These are phyloP conservation scores for Cotesia vestalis DNA, from an alignment of 1,140 invertebrate species.

Conservation along the genomic window DNA sequence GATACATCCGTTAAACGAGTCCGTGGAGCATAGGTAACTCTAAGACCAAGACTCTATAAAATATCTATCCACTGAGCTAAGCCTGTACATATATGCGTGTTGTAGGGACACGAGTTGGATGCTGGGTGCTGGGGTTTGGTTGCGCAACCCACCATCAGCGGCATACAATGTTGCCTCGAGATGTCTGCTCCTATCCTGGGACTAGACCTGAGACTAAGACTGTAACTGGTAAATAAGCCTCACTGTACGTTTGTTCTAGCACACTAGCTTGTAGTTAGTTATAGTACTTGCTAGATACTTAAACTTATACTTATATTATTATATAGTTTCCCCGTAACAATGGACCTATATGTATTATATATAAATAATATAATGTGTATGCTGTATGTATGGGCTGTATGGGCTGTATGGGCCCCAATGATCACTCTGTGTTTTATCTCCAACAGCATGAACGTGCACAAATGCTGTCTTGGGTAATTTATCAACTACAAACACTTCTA, in stretches of 20 bases:
- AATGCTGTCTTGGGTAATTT: not conserved
- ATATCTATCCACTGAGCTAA: too few species aligned
- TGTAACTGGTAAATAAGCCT: too few species aligned
- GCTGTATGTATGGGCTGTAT: too few species aligned
- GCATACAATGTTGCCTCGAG: not conserved
- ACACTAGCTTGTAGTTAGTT: not conserved
- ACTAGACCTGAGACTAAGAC: too few species aligned
- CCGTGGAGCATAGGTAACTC: not conserved
- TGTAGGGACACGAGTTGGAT: slow-evolving; percentile 7
- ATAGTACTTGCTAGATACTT: too few species aligned
- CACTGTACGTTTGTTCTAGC: too few species aligned
- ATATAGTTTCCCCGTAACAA: slow-evolving; percentile 12
- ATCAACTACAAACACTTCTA: not conserved
- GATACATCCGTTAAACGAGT: slow-evolving; percentile 20
- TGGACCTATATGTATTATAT: not conserved
- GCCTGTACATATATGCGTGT: too few species aligned
- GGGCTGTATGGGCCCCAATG: not conserved
- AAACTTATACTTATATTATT: too few species aligned
- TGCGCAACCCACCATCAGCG: slow-evolving; percentile 23
- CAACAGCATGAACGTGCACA: not conserved
- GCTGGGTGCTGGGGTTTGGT: not conserved
- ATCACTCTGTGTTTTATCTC: not conserved
- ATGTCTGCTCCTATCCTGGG: not conserved
- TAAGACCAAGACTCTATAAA: too few species aligned
- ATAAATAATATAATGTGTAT: too few species aligned